Percentiles rank a stretch among this genome's conserved stretches.
Conservation (phyloP, 1,140 invertebrate species). For the Latrodectus geometricus region DNA sequence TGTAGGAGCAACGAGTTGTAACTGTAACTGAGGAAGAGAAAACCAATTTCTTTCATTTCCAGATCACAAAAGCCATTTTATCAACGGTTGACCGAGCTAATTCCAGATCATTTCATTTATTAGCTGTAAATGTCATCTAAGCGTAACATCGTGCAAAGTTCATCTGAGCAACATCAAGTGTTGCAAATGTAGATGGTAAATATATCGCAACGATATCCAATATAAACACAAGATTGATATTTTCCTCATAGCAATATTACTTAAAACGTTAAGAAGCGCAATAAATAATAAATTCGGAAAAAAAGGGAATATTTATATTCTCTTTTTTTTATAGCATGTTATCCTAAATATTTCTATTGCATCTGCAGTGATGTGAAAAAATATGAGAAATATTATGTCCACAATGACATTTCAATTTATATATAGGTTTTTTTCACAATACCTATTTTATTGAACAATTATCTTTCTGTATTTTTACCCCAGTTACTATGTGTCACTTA, state of each 20-base stretch:
- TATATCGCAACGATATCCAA: neutral
- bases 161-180: neutral
- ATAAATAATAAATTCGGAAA: no score
- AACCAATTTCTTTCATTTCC: slow-evolving; percentile 8
- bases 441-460: no score
- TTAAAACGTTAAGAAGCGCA: no score
- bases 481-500: no score
- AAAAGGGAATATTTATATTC: no score
- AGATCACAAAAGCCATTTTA: slow-evolving; percentile 25
- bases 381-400: no score
- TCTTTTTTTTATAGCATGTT: no score
- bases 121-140: slow-evolving; percentile 1
- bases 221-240: neutral
- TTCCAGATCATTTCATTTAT: slow-evolving; percentile 25
- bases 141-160: slow-evolving; percentile 7
- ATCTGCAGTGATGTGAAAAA: no score
- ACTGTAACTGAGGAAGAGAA: slow-evolving; percentile 6
- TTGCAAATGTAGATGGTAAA: neutral
- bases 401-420: no score
- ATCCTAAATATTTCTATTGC: no score
- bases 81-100: slow-evolving; percentile 16
- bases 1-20: slow-evolving; percentile 14
- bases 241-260: neutral
- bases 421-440: no score
- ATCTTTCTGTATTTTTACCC: no score